Conservation (phyloP, 2,113 vertebrate species). For the Sapayoa aenigma region DNA sequence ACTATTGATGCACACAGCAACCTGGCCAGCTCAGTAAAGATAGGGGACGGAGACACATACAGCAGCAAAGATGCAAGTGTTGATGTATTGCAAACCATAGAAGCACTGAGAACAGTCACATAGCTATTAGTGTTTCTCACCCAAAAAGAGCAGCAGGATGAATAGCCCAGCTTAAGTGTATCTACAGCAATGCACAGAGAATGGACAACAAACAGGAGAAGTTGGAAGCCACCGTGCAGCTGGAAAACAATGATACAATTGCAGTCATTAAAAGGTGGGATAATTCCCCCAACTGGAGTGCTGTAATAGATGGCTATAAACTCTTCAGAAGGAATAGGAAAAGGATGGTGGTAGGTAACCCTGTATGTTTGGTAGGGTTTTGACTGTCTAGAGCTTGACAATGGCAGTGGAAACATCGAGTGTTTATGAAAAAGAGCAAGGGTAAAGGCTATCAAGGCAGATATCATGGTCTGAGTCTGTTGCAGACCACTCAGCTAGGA, state of each 20-base stretch:
- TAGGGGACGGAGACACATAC: fast-evolving
- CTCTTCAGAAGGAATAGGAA: neutral
- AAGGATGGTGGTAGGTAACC: neutral
- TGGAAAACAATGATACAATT: neutral
- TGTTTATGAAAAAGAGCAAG: neutral
- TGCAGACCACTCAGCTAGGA: neutral
- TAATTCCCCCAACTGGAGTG: neutral
- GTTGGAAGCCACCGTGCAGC: neutral
- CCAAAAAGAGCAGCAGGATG: fast-evolving
- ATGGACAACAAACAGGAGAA: neutral
- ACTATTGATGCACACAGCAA: neutral
- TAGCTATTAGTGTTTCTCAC: neutral
- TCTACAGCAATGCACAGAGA: neutral
- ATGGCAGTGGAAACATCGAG: neutral
- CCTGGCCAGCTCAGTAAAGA: neutral
- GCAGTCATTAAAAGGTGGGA: neutral
- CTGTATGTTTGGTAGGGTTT: neutral
- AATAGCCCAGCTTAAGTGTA: neutral
- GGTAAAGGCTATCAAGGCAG: neutral
- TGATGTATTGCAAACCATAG: neutral
- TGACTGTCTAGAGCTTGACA: neutral
- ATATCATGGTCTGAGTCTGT: neutral
- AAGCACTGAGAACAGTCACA: neutral
- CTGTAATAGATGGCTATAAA: neutral
- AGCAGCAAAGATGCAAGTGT: neutral